Conservation (phyloP, 2,888 invertebrate genomes). For the Strigamia maritima region DNA sequence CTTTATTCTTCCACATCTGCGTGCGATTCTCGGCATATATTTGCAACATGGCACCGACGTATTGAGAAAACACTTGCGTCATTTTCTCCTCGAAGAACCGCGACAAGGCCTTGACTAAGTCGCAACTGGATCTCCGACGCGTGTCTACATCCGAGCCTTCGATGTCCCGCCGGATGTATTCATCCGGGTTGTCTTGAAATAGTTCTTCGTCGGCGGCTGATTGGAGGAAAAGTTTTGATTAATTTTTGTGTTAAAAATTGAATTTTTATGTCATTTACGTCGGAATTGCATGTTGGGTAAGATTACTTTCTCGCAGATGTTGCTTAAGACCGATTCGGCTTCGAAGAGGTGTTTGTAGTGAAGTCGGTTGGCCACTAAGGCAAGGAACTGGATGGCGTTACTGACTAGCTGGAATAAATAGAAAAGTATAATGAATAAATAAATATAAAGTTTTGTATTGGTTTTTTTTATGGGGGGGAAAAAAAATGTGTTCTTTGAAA, state of each 20-base stretch:
- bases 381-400: conserved; percentile 90
- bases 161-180: conserved; percentile 92
- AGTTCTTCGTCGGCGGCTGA: conserved; percentile 87
- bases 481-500: too few relatives aligned
- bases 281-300: conserved; percentile 97
- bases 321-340: conserved; percentile 77
- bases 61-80: conserved; percentile 81
- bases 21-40: conserved; percentile 71
- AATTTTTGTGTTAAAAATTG: neutral
- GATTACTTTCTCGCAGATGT: conserved; percentile 96
- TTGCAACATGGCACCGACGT: conserved; percentile 61
- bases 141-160: conserved; percentile 99
- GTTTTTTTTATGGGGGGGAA: too few relatives aligned
- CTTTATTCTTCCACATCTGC: conserved; percentile 87
- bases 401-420: conserved; percentile 88
- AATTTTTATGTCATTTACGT: conserved; percentile 57
- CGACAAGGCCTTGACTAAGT: conserved; percentile 88
- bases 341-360: conserved; percentile 86
- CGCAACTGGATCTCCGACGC: conserved; percentile 90
- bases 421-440: too few relatives aligned
- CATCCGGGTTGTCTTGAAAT: conserved; percentile 97
- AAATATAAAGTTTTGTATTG: too few relatives aligned
- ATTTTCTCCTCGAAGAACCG: conserved; percentile 82
- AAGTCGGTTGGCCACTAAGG: conserved; percentile 86
- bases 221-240: neutral